A percentile compares a stretch with the other conserved stretches of the same genome.
These are phyloP conservation scores for Tautogolabrus adspersus DNA, from an alignment of 2,113 vertebrate genomes.

Conservation along the genomic window DNA sequence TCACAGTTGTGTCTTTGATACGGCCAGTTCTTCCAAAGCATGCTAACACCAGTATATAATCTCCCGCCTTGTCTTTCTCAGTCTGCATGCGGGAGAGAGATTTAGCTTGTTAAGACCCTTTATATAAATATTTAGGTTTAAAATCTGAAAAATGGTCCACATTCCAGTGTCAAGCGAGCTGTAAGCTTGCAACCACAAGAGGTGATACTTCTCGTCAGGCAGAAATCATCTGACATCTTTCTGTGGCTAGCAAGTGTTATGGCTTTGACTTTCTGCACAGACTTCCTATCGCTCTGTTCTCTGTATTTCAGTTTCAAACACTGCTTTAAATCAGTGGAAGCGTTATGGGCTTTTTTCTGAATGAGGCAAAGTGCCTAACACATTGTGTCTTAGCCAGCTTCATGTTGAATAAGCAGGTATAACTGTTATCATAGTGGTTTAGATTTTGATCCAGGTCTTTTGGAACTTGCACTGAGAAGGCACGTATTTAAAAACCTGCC, in stretches of 20 bases:
- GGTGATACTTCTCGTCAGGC: conserved; percentile 23
- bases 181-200: conserved; percentile 41
- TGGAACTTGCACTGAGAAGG: conserved; percentile 40
- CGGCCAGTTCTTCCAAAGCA: not conserved
- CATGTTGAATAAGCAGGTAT: conserved; percentile 42
- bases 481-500: conserved; percentile 64
- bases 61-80: conserved; percentile 17
- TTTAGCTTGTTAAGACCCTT: conserved; percentile 51
- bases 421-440: conserved; percentile 63
- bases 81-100: conserved; percentile 62
- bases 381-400: conserved; percentile 2
- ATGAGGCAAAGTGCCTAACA: conserved; percentile 8
- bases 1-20: not conserved
- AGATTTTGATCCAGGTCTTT: conserved; percentile 46
- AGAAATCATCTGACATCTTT: conserved; percentile 45
- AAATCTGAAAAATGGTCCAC: conserved; percentile 69
- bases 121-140: conserved; percentile 82
- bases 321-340: conserved; percentile 57
- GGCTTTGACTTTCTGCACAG: conserved; percentile 48
- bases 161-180: conserved; percentile 54
- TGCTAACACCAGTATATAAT: not conserved
- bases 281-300: conserved; percentile 38
- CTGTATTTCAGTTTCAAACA: conserved; percentile 45
- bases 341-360: conserved; percentile 16
- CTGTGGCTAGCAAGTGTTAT: conserved; percentile 48